Conservation (phyloP, 92 coral and sea anemone genomes). For the Porites cylindrica region DNA sequence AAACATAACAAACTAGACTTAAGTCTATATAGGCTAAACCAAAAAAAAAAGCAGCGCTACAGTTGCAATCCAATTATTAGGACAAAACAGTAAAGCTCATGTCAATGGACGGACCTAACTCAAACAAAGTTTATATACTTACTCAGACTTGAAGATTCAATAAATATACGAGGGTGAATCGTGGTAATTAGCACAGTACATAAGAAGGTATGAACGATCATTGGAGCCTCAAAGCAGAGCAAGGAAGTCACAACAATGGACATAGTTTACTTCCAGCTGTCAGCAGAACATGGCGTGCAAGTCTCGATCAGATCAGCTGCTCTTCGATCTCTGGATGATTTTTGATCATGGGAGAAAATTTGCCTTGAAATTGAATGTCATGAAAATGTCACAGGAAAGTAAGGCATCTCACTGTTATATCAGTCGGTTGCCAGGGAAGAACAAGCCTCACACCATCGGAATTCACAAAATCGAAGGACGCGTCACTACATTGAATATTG, state of each 20-base stretch:
- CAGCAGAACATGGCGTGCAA: neutral
- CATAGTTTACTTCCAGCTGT: too few relatives aligned
- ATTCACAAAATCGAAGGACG: constrained; percentile 1
- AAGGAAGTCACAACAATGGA: too few relatives aligned
- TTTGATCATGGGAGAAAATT: neutral
- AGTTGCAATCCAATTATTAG: too few relatives aligned
- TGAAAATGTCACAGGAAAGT: constrained; percentile 3
- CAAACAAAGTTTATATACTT: constrained; percentile 10
- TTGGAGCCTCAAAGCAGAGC: neutral
- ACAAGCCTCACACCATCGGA: neutral
- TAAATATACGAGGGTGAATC: neutral
- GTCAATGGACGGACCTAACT: too few relatives aligned
- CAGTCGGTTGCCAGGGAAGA: constrained; percentile 30
- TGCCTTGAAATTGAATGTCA: neutral
- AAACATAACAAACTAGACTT: too few relatives aligned
- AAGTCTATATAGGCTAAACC: too few relatives aligned
- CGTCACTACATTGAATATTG: neutral
- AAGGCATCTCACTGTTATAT: neutral
- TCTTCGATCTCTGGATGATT: constrained; percentile 17
- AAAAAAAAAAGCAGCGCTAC: too few relatives aligned
- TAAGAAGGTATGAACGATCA: constrained; percentile 3
- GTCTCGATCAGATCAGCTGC: neutral
- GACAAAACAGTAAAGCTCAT: too few relatives aligned
- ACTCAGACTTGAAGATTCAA: constrained; percentile 47
- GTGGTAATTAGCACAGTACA: neutral